phyloP scores from a whole-genome alignment of 2,888 invertebrate species.

The Aromia moschata region DNA sequence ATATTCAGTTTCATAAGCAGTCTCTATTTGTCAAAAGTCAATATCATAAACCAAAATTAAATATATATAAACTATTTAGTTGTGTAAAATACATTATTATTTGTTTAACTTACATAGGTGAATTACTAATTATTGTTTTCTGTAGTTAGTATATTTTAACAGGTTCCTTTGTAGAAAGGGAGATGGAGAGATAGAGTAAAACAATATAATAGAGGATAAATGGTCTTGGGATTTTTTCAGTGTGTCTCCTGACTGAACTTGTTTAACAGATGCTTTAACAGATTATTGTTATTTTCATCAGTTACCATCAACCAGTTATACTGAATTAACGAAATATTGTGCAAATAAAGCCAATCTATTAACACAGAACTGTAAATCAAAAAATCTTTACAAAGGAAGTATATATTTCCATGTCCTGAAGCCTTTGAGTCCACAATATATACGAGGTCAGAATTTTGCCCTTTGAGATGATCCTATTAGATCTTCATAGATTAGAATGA shows the following conservation, averaged over 20 bases:
- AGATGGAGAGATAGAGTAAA: constrained; percentile 62
- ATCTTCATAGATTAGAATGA: too few species aligned
- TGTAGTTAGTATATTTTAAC: constrained; percentile 42
- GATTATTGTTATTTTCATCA: neutral
- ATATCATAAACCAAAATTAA: too few species aligned
- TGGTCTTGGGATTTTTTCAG: constrained; percentile 19
- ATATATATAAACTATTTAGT: constrained; percentile 23
- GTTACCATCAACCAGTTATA: neutral
- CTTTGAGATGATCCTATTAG: too few species aligned
- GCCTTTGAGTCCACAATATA: too few species aligned
- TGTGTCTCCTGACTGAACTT: constrained; percentile 16
- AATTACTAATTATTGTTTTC: constrained; percentile 9
- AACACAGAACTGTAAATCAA: too few species aligned
- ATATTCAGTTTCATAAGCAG: too few species aligned
- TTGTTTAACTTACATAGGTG: constrained; percentile 18
- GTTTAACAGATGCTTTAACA: constrained; percentile 27
- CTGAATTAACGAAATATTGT: too few species aligned
- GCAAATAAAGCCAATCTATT: too few species aligned
- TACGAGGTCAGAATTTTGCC: too few species aligned
- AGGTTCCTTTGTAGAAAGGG: constrained; percentile 49
- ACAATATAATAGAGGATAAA: constrained; percentile 44
- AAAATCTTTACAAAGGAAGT: too few species aligned
- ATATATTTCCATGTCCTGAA: too few species aligned
- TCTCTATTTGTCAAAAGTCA: too few species aligned
- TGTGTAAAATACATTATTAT: constrained; percentile 37